Percentiles rank a stretch among this genome's conserved stretches.
Conservation (phyloP, 2,797 vertebrate species). For the Eulemur rubriventer region DNA sequence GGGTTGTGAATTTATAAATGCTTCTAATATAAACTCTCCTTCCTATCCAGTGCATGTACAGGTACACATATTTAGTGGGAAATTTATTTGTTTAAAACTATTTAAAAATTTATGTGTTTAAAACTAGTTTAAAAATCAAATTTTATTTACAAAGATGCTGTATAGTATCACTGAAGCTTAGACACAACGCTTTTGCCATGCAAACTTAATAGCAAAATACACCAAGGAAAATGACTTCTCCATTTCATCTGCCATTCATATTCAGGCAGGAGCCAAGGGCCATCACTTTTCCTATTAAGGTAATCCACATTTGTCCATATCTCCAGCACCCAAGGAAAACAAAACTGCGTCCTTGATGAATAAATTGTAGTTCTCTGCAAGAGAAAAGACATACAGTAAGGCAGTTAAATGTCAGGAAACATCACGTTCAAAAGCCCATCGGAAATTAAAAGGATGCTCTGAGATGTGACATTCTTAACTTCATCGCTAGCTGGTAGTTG, state of each 20-base stretch:
- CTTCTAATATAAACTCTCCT: not conserved
- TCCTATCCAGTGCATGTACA: not conserved
- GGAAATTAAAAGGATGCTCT: constrained; percentile 68
- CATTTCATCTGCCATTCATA: constrained; percentile 68
- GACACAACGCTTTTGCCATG: constrained; percentile 67
- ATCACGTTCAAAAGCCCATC: constrained; percentile 69
- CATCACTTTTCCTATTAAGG: constrained; percentile 78
- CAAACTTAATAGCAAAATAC: constrained; percentile 75
- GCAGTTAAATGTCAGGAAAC: constrained; percentile 64
- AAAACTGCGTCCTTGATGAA: constrained; percentile 70
- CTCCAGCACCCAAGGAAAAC: constrained; percentile 59
- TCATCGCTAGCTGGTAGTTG: constrained; percentile 36
- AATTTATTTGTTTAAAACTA: constrained; percentile 29
- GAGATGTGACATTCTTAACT: constrained; percentile 71
- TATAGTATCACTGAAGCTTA: constrained; percentile 73
- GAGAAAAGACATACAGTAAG: constrained; percentile 59
- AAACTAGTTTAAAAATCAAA: constrained; percentile 68
- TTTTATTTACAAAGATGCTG: constrained; percentile 69
- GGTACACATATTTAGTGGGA: not conserved
- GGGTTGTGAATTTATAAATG: constrained; percentile 52
- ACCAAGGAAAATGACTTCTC: constrained; percentile 75
- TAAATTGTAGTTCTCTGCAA: constrained; percentile 71
- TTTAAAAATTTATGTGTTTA: constrained; percentile 66
- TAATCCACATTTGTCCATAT: constrained; percentile 75
- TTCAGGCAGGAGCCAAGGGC: constrained; percentile 67